phyloP scores from a whole-genome alignment of 1,140 invertebrate species.

The Phenacoccus solenopsis region DNA sequence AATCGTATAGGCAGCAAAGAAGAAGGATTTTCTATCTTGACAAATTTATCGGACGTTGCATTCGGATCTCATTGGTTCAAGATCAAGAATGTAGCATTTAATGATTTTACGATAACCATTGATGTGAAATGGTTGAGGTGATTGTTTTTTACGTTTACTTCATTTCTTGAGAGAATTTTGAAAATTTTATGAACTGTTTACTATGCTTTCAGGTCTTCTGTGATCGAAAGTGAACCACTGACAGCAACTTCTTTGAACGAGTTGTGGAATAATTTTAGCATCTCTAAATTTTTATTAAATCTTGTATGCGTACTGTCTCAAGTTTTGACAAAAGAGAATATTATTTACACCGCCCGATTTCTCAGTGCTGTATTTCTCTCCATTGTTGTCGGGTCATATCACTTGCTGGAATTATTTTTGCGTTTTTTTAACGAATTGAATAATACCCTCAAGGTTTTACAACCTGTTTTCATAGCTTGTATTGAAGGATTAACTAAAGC shows the following conservation, averaged over 20 bases:
- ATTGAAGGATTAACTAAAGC: neutral
- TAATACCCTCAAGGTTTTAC: neutral
- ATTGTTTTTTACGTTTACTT: neutral
- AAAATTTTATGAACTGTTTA: neutral
- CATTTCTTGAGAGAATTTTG: too few relatives aligned
- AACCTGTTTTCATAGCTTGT: neutral
- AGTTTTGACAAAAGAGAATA: neutral
- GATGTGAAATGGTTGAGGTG: neutral
- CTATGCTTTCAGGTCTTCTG: neutral
- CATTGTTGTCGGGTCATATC: neutral
- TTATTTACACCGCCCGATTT: neutral
- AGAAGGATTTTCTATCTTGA: neutral
- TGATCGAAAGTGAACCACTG: neutral
- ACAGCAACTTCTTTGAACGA: neutral
- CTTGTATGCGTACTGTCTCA: neutral
- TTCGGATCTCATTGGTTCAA: neutral
- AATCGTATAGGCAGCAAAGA: neutral
- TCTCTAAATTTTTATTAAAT: neutral
- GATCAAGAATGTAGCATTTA: neutral
- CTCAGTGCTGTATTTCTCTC: neutral
- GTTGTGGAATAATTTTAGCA: neutral
- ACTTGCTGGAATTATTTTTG: neutral
- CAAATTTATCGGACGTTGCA: neutral
- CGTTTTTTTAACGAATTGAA: neutral
- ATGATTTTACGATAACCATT: neutral